phyloP scores from a whole-genome alignment of 53 echinoderm and acorn worm genomes.

The Holothuria leucospilota region DNA sequence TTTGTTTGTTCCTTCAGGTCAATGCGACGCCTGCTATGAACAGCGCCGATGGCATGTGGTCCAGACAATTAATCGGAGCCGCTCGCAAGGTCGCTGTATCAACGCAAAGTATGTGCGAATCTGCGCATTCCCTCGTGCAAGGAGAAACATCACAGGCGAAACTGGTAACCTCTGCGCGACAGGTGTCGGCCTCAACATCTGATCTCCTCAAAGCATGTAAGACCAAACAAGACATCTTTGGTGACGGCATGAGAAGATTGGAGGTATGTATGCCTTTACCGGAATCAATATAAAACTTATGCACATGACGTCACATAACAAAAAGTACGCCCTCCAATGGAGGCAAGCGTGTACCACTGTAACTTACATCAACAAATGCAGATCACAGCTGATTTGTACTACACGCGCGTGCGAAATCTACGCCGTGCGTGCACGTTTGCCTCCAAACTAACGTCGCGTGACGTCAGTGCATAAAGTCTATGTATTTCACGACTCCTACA shows the following conservation, averaged over 20 bases:
- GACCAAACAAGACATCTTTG: slow-evolving; percentile 91
- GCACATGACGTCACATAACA: no score
- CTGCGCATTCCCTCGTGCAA: slow-evolving; percentile 89
- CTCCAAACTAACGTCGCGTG: no score
- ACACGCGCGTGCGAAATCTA: no score
- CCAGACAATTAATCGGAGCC: slow-evolving; percentile 84
- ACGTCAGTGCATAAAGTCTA: no score
- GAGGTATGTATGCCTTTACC: slow-evolving; percentile 66
- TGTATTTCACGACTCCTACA: no score
- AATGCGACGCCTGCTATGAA: slow-evolving; percentile 59
- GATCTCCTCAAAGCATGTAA: slow-evolving; percentile 93
- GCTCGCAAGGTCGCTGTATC: slow-evolving; percentile 90
- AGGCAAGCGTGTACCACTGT: no score
- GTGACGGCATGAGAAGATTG: slow-evolving; percentile 90
- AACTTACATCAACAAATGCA: no score
- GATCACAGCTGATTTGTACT: no score
- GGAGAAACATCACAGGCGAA: slow-evolving; percentile 86
- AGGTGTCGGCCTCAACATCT: slow-evolving; percentile 92
- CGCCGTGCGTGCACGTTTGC: no score
- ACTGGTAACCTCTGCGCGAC: slow-evolving; percentile 91
- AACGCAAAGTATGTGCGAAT: slow-evolving; percentile 90
- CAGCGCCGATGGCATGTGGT: slow-evolving; percentile 95
- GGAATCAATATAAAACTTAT: no score
- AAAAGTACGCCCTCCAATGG: no score
- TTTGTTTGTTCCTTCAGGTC: background rate